A percentile compares a stretch with the other conserved stretches of the same genome.
phyloP scores from a whole-genome alignment of 2,888 invertebrate species.

The Sarcophaga caerulescens region DNA sequence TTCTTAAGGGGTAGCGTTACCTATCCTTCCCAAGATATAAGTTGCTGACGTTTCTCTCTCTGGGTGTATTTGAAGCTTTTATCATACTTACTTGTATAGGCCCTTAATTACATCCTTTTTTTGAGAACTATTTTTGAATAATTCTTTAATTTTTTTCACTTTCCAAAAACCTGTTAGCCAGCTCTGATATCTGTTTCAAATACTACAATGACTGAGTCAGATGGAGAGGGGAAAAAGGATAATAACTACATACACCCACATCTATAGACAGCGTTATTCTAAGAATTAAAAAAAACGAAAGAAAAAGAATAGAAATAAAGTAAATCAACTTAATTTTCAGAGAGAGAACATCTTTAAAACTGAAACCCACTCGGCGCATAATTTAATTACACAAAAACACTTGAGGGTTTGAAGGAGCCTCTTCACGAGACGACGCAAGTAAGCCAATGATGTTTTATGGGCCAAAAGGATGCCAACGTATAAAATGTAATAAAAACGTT shows the following conservation, averaged over 20 bases:
- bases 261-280: not conserved
- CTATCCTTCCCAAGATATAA: too few species aligned
- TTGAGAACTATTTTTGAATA: not conserved
- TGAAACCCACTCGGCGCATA: constrained; percentile 65
- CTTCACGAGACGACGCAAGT: constrained; percentile 35
- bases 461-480: constrained; percentile 36
- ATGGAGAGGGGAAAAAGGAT: not conserved
- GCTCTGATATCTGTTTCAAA: constrained; percentile 12
- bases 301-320: constrained; percentile 23
- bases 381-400: constrained; percentile 67
- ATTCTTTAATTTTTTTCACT: not conserved
- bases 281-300: not conserved
- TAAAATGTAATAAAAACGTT: constrained; percentile 16
- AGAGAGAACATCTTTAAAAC: constrained; percentile 49
- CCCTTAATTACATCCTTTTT: too few species aligned
- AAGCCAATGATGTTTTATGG: constrained; percentile 60
- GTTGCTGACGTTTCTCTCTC: too few species aligned
- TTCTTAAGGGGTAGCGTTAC: too few species aligned
- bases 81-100: too few species aligned
- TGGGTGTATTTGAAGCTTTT: too few species aligned
- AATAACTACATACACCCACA: not conserved
- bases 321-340: constrained; percentile 59
- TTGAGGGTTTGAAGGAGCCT: constrained; percentile 63
- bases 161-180: not conserved
- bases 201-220: not conserved